Evolutionary conservation across 30 jellyfish, hydroid and myxozoan genomes (phyloP).

Genomic region (Cassiopea xamachana): DNA sequence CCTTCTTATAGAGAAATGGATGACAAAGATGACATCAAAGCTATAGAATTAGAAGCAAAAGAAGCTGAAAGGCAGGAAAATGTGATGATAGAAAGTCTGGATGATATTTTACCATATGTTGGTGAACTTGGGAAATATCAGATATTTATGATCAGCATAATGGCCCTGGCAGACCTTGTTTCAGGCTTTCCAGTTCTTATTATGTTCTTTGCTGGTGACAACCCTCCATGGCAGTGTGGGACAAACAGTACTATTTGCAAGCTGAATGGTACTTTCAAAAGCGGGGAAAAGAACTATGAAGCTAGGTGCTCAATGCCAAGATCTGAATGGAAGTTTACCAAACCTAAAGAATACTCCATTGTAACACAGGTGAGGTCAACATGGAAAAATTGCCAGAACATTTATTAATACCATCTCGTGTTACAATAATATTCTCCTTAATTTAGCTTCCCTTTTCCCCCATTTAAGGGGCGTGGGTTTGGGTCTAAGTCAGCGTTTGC

Average conservation of each 20-base stretch:
- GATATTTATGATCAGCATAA: conserved; percentile 54
- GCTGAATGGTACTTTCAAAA: conserved; percentile 58
- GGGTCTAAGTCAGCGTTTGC: too few relatives aligned
- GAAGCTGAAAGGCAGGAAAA: not conserved
- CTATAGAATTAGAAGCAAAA: conserved; percentile 10
- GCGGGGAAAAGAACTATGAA: conserved; percentile 19
- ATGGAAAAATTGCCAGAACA: too few relatives aligned
- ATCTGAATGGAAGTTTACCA: conserved; percentile 74
- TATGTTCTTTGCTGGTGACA: conserved; percentile 92
- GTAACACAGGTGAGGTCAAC: conserved; percentile 72
- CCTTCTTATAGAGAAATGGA: conserved; percentile 1
- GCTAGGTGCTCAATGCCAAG: conserved; percentile 75
- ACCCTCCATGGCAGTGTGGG: conserved; percentile 95
- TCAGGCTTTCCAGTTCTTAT: conserved; percentile 86
- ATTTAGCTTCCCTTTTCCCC: too few relatives aligned
- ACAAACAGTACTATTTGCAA: conserved; percentile 85
- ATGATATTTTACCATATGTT: conserved; percentile 77
- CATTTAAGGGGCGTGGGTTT: too few relatives aligned
- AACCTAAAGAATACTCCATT: conserved; percentile 77
- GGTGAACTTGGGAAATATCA: conserved; percentile 95
- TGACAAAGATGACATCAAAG: conserved; percentile 4
- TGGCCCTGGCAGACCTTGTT: conserved; percentile 72
- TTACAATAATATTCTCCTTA: too few relatives aligned
- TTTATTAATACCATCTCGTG: too few relatives aligned
- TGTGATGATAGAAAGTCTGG: conserved; percentile 47